Base-by-base conservation (phyloP, 2,113 vertebrate species). In the Bujurquina vittata region DNA sequence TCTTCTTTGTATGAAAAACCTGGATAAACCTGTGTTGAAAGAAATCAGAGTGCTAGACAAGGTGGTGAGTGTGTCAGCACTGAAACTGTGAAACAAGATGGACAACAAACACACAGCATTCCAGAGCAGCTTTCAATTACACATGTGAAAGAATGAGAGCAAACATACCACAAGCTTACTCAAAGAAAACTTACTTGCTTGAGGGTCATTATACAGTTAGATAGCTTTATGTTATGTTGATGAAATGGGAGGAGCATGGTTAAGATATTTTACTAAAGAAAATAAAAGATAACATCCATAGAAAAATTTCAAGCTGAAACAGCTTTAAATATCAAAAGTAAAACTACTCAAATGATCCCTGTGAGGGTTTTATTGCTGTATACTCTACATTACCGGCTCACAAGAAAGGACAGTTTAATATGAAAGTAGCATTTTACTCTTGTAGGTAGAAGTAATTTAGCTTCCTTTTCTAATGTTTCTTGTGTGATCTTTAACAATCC, bases 31-130 rank as follows among this genome's bases (percentile, higher is more conserved):
- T 18, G 88, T 74, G 59, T 80, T 52, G 9, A 89, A 87, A 54
- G 90, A 79, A 80, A 94, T 81, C 75, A 94, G 86, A 4, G 88
- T 90, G 75, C 91, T 80, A 1, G 88, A 93, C 77, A 92, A 60
- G 61, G 88, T 37, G 6, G 72, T 26, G 17, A 90, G 87, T 0
- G 73, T 85, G 65, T 93, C 85, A 85, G 63, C 73, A 43, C 17
- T 79, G 85, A 74, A 83, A 81, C 90, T 82, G 83, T 85, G 74
- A 46, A 88, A 74, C 81, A 7, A 87, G 29, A 88, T 22, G 56
- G 55, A 86, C 60, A 77, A 11, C 7, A 88, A 85, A 87, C 54
- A 83, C 20, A 49, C 59, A 17, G 54, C 23, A 76, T 87, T 60
- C 61, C 59, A 67, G 35, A 15, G 22, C 20, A 55, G 61, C 52